Conservation (phyloP, 2,888 invertebrate genomes). For the Cryptocephalus moraei region DNA sequence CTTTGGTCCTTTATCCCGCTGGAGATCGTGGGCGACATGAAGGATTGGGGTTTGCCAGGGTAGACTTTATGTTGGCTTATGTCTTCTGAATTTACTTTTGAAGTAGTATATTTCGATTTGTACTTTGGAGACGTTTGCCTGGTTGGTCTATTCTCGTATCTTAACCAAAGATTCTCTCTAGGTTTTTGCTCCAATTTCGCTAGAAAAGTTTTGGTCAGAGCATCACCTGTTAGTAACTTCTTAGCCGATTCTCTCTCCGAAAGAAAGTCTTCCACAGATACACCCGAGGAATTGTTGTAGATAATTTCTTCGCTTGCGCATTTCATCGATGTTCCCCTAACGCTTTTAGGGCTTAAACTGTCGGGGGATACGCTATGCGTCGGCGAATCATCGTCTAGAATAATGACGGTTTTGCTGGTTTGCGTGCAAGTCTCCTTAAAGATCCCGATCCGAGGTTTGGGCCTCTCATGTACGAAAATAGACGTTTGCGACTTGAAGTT, state of each 20-base stretch:
- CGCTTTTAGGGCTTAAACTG: constrained; percentile 26
- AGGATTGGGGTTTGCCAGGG: constrained; percentile 15
- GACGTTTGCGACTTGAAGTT: constrained; percentile 11
- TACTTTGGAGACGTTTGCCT: neutral
- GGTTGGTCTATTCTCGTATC: neutral
- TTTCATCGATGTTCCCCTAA: too few relatives aligned
- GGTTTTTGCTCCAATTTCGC: constrained; percentile 13
- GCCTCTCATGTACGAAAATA: constrained; percentile 2
- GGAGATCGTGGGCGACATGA: constrained; percentile 34
- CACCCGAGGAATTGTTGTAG: neutral
- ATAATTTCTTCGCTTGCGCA: neutral
- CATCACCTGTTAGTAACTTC: constrained; percentile 13
- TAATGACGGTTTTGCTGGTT: constrained; percentile 48
- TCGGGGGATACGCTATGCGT: constrained; percentile 26
- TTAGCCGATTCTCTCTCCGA: constrained; percentile 1
- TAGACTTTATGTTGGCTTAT: neutral
- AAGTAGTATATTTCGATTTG: neutral
- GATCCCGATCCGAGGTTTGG: constrained; percentile 9
- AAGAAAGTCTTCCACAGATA: neutral
- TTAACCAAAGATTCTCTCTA: neutral
- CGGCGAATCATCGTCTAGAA: constrained; percentile 30
- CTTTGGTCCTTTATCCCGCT: constrained; percentile 30
- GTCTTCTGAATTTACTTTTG: neutral
- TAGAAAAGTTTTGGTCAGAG: constrained; percentile 23
- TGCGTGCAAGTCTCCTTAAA: constrained; percentile 36